A percentile compares a stretch with the other conserved stretches of the same genome.
Conservation (phyloP, 2,113 vertebrate genomes). For the Zapornia atra region DNA sequence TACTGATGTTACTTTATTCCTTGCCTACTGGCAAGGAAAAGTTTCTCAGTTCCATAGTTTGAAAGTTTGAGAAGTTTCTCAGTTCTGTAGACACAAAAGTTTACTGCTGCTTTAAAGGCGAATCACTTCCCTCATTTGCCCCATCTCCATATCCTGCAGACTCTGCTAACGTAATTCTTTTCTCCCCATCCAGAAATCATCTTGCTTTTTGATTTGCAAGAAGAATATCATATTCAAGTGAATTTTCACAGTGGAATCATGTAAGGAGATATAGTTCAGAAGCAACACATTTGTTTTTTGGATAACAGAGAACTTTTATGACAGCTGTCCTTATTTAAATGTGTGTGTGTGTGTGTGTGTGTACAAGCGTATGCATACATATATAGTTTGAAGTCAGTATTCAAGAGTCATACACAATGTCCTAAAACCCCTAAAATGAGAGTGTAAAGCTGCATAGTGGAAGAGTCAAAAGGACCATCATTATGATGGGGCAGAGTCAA, state of each 20-base stretch:
- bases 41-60: too few species aligned
- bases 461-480: background rate
- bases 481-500: background rate
- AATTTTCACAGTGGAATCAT: background rate
- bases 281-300: background rate
- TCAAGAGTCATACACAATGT: background rate
- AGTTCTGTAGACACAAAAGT: background rate
- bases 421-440: background rate
- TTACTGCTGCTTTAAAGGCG: background rate
- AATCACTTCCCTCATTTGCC: background rate
- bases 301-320: background rate
- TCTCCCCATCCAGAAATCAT: background rate
- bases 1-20: background rate
- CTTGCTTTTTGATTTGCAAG: background rate
- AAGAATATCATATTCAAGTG: background rate
- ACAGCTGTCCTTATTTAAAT: background rate
- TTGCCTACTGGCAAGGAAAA: background rate
- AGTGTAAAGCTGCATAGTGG: background rate
- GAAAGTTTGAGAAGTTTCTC: too few species aligned
- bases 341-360: accelerated
- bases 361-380: background rate
- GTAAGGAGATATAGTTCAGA: background rate
- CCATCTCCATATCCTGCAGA: background rate
- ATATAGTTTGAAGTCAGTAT: background rate
- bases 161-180: background rate